These are phyloP conservation scores for Bilobella aurantiaca DNA, from an alignment of 1,140 invertebrate species.

Conservation along the genomic window DNA sequence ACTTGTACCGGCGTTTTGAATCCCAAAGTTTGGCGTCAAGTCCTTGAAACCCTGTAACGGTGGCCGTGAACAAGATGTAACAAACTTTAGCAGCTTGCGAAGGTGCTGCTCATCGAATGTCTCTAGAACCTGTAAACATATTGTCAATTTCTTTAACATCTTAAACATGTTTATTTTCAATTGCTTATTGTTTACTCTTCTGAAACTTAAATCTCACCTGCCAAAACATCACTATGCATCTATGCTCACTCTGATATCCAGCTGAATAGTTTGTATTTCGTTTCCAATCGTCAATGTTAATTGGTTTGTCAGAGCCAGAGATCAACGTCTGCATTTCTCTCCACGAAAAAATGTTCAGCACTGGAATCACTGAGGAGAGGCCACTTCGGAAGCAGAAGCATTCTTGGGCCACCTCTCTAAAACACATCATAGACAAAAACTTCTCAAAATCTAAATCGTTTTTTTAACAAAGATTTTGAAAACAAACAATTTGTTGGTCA, in stretches of 20 bases:
- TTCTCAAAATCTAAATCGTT: too few relatives aligned
- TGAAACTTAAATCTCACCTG: constrained; percentile 18
- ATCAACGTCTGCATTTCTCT: constrained; percentile 88
- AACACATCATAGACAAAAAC: constrained; percentile 21
- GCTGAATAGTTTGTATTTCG: constrained; percentile 71
- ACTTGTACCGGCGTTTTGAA: constrained; percentile 19
- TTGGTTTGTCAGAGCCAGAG: constrained; percentile 81
- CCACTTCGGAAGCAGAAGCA: constrained; percentile 23
- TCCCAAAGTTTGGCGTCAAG: constrained; percentile 35
- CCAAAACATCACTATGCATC: constrained; percentile 57
- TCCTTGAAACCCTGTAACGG: constrained; percentile 92
- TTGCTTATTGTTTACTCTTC: too few relatives aligned
- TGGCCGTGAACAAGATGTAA: constrained; percentile 92
- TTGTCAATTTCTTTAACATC: not conserved
- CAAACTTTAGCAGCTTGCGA: constrained; percentile 84
- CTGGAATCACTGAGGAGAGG: constrained; percentile 25
- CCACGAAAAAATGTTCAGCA: constrained; percentile 82
- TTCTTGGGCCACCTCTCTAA: constrained; percentile 43
- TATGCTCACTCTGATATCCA: constrained; percentile 63
- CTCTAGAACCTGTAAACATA: constrained; percentile 64
- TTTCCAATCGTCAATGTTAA: constrained; percentile 81
- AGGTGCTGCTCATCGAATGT: constrained; percentile 74
- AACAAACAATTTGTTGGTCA: not conserved
- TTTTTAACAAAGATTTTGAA: too few relatives aligned
- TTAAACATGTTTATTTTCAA: not conserved